Conservation (phyloP, 2,797 vertebrate species). For the Epinephelus awoara region DNA sequence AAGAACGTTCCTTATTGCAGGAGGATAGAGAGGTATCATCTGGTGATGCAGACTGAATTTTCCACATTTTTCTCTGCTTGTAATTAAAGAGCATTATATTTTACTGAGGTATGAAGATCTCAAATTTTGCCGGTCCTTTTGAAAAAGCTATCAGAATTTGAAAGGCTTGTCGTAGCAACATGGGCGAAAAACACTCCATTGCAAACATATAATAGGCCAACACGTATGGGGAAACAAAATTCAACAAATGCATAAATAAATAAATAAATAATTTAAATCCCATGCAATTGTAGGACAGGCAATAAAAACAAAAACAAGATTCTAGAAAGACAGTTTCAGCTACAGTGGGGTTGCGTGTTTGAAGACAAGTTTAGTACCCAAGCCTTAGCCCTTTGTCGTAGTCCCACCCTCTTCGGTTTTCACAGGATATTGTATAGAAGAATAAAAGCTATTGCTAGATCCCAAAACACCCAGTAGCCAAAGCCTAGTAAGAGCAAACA, state of each 20-base stretch:
- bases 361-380: conserved; percentile 38
- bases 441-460: conserved; percentile 67
- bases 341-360: conserved; percentile 37
- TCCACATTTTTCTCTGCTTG: neutral
- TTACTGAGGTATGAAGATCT: conserved; percentile 17
- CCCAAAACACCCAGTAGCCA: conserved; percentile 43
- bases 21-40: conserved; percentile 40
- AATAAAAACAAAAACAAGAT: conserved; percentile 43
- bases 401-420: conserved; percentile 42
- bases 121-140: conserved; percentile 12
- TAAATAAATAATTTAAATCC: conserved; percentile 41
- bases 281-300: conserved; percentile 61
- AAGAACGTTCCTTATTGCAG: conserved; percentile 63
- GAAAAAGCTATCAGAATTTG: conserved; percentile 11
- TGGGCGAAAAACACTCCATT: conserved; percentile 43
- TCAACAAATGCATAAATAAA: conserved; percentile 55
- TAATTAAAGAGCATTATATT: conserved; percentile 26
- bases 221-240: conserved; percentile 41
- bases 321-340: conserved; percentile 45
- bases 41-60: conserved; percentile 14
- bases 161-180: conserved; percentile 18
- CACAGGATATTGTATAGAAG: conserved; percentile 24
- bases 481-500: conserved; percentile 52
- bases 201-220: conserved; percentile 57
- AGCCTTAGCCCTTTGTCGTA: conserved; percentile 67